These are phyloP conservation scores for Hydractinia symbiolongicarpus DNA, from an alignment of 30 jellyfish, hydroid and myxozoan genomes.

Conservation along the genomic window DNA sequence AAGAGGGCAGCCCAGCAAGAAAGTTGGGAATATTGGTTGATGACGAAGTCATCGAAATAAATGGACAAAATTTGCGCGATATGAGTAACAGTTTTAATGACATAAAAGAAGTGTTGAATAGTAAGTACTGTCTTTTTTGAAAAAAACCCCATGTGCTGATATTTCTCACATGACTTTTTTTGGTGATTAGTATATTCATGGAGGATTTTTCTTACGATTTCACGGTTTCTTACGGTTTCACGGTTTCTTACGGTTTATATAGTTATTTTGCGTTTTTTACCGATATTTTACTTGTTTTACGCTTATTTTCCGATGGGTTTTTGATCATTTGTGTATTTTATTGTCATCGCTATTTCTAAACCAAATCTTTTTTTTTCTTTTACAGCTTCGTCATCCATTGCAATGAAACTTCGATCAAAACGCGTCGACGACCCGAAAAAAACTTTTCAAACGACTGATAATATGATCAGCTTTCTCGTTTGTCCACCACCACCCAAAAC, in stretches of 20 bases:
- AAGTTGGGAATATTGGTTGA: conserved; percentile 60
- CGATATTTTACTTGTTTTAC: too few relatives aligned
- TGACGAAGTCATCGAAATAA: conserved; percentile 66
- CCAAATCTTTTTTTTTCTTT: background rate
- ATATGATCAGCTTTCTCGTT: conserved; percentile 78
- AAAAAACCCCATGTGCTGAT: too few relatives aligned
- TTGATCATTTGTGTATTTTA: background rate
- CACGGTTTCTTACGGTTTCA: too few relatives aligned
- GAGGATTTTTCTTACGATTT: too few relatives aligned
- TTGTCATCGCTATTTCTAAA: background rate
- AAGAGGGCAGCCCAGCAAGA: conserved; percentile 93
- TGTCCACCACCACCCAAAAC: conserved; percentile 98
- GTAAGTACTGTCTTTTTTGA: conserved; percentile 34
- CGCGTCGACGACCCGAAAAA: conserved; percentile 82
- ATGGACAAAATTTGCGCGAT: conserved; percentile 51
- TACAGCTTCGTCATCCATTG: conserved; percentile 52
- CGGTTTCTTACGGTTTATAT: background rate
- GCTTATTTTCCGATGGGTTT: too few relatives aligned
- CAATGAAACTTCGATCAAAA: conserved; percentile 58
- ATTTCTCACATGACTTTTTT: too few relatives aligned
- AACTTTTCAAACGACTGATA: conserved; percentile 84
- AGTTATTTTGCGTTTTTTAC: too few relatives aligned
- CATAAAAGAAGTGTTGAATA: conserved; percentile 34
- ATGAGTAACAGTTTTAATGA: conserved; percentile 26
- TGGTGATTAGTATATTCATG: too few relatives aligned